Percentiles rank a stretch among this genome's conserved stretches.
These are phyloP conservation scores for Antheraea mylitta DNA, from an alignment of 1,140 invertebrate genomes.

Conservation along the genomic window DNA sequence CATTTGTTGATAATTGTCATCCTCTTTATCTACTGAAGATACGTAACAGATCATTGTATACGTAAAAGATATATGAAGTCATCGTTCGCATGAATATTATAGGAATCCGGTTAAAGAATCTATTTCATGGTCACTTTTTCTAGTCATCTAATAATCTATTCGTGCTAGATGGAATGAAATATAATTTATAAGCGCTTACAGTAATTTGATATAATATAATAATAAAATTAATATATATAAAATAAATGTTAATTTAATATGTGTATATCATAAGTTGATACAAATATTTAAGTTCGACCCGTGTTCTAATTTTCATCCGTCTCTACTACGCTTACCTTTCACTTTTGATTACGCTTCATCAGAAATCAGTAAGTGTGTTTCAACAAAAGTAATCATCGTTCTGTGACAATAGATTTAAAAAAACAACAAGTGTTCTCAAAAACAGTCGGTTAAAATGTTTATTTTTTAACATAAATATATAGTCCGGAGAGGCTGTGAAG, in stretches of 20 bases:
- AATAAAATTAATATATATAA: too few relatives aligned
- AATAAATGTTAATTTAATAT: neutral
- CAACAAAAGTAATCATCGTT: neutral
- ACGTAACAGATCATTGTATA: conserved; percentile 51
- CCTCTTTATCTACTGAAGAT: neutral
- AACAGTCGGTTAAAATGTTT: too few relatives aligned
- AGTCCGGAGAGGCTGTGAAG: too few relatives aligned
- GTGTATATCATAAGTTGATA: neutral
- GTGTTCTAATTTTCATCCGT: neutral
- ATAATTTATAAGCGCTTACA: too few relatives aligned
- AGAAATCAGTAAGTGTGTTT: neutral
- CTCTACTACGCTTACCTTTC: neutral
- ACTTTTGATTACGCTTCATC: neutral
- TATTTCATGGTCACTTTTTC: conserved; percentile 71
- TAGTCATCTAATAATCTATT: conserved; percentile 21
- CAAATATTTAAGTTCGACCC: neutral
- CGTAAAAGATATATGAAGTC: conserved; percentile 59
- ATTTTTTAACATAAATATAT: too few relatives aligned
- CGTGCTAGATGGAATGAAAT: neutral
- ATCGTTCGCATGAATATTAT: conserved; percentile 42
- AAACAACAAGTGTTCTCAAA: too few relatives aligned
- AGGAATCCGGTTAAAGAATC: conserved; percentile 69
- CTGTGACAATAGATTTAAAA: too few relatives aligned
- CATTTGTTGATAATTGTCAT: too few relatives aligned
- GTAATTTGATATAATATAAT: too few relatives aligned